These are phyloP conservation scores for Hypomesus transpacificus DNA, from an alignment of 2,113 vertebrate genomes.

Conservation along the genomic window DNA sequence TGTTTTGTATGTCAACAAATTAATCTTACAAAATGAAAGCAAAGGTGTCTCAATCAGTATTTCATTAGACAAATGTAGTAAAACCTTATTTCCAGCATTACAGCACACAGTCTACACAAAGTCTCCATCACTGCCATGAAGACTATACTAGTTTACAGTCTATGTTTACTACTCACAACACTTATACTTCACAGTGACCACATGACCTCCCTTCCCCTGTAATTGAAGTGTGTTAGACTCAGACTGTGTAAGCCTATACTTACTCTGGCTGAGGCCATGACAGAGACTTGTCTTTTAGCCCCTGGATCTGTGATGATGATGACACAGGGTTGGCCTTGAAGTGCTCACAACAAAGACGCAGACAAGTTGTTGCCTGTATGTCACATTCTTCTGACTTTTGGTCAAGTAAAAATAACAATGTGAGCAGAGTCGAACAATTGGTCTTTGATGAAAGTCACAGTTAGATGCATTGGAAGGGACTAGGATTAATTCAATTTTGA, in stretches of 20 bases:
- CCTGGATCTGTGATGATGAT: conserved; percentile 14
- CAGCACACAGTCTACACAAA: too few species aligned
- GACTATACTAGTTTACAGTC: not conserved
- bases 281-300: conserved; percentile 3
- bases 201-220: conserved; percentile 7
- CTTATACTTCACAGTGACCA: not conserved
- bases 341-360: conserved; percentile 28
- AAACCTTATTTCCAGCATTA: too few species aligned
- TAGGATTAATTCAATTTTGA: not conserved
- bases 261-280: conserved; percentile 15
- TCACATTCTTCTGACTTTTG: conserved; percentile 9
- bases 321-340: conserved; percentile 21
- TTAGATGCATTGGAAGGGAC: not conserved
- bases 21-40: too few species aligned
- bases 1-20: too few species aligned
- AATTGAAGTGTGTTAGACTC: conserved; percentile 3
- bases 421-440: conserved; percentile 20
- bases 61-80: too few species aligned
- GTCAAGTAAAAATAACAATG: conserved; percentile 18
- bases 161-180: not conserved
- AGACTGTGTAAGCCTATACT: conserved; percentile 19
- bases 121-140: not conserved
- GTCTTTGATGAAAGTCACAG: not conserved
- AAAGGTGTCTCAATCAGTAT: too few species aligned
- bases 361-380: conserved; percentile 26